These are phyloP conservation scores for Anthrax anthrax DNA, from an alignment of 2,888 invertebrate genomes.

Conservation along the genomic window DNA sequence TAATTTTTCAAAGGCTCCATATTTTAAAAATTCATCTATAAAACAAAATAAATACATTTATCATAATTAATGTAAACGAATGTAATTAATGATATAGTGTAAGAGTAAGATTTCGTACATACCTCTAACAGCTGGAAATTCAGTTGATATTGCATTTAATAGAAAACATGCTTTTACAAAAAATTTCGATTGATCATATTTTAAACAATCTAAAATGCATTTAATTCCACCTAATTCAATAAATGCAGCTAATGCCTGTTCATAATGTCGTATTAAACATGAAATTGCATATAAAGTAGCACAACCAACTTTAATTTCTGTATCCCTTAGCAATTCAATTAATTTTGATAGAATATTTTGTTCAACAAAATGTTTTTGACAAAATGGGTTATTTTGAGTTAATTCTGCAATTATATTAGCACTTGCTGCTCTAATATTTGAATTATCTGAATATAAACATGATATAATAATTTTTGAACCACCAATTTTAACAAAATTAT, in stretches of 20 bases:
- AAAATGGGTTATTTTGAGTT: slow-evolving; percentile 74
- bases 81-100: too few species aligned
- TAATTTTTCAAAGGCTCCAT: slow-evolving; percentile 14
- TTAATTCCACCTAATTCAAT: slow-evolving; percentile 50
- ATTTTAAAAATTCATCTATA: slow-evolving; percentile 17
- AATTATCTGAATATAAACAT: slow-evolving; percentile 47
- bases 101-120: not conserved
- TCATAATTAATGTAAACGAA: not conserved
- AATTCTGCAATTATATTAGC: slow-evolving; percentile 61
- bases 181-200: slow-evolving; percentile 40
- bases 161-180: slow-evolving; percentile 62
- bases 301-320: slow-evolving; percentile 39
- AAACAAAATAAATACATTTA: not conserved
- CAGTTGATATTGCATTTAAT: slow-evolving; percentile 43
- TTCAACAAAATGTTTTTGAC: slow-evolving; percentile 57
- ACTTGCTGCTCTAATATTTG: slow-evolving; percentile 45
- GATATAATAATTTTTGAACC: slow-evolving; percentile 59
- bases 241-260: slow-evolving; percentile 46
- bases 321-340: slow-evolving; percentile 42
- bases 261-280: slow-evolving; percentile 52
- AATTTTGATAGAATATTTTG: slow-evolving; percentile 49
- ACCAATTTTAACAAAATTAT: slow-evolving; percentile 73
- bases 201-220: slow-evolving; percentile 44
- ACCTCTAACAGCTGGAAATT: slow-evolving; percentile 43
- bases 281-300: slow-evolving; percentile 70